Percentiles rank a stretch among this genome's conserved stretches.
Evolutionary conservation across 2,113 vertebrate species (phyloP).

Genomic region (Alosa alosa): DNA sequence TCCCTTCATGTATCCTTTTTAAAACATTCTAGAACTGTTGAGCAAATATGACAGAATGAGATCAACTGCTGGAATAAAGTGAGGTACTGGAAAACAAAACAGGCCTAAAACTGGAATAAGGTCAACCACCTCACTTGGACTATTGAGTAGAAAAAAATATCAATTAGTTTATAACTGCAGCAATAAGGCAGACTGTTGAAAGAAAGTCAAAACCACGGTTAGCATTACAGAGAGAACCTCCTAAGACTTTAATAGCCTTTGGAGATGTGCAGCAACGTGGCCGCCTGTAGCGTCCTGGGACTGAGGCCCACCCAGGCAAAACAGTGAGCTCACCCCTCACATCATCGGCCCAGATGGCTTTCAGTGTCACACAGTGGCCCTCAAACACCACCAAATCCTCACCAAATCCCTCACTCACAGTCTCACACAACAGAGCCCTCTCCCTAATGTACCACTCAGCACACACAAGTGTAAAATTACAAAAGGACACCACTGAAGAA

Average conservation of each 20-base stretch:
- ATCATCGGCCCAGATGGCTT: not conserved
- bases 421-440: not conserved
- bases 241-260: not conserved
- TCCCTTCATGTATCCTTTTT: not conserved
- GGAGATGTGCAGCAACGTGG: not conserved
- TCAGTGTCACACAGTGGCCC: not conserved
- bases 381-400: not conserved
- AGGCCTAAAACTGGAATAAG: not conserved
- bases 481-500: no score
- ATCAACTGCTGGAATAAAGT: not conserved
- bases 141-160: not conserved
- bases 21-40: not conserved
- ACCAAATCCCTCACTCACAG: not conserved
- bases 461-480: no score
- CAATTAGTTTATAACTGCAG: not conserved
- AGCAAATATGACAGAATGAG: not conserved
- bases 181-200: not conserved
- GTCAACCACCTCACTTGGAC: not conserved
- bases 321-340: conserved; percentile 1
- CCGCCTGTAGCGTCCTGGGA: not conserved
- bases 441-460: no score
- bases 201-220: not conserved
- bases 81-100: not conserved
- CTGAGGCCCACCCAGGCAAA: not conserved
- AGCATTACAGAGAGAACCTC: not conserved